Evolutionary conservation across 2,113 vertebrate genomes (phyloP), one percentile per base, ranked within the genome.

Genomic region (Anoplopoma fimbria): DNA sequence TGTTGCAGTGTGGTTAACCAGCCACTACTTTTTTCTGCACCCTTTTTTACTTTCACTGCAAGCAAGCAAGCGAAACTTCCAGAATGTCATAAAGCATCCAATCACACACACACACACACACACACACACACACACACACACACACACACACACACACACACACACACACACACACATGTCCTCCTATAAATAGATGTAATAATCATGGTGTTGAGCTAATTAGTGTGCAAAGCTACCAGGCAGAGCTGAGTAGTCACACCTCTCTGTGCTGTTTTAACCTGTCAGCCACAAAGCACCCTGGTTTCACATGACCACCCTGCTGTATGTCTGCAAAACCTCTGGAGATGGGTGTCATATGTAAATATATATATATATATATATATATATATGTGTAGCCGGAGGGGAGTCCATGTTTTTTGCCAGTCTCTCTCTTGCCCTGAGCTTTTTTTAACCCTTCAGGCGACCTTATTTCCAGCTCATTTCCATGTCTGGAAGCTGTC

Each of bases 351-450:
- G 47, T 84, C 84, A 82, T 2, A 23, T 51, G 23, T 51, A 49
- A 21, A 49, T 49, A 49, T 47, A 47, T 47, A 47, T 47, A 47
- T 19, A 17, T 55, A n/a, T n/a, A n/a, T n/a, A n/a, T n/a, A n/a
- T n/a, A n/a, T n/a, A 4, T 55, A 79, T 67, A 77, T 81, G 77
- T 60, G 40, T 73, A 87, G 89, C 89, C 62, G 85, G 90, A 79
- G 42, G n/a, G 83, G 91, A 90, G 63, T 86, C 92, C 90, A 81
- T 91, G 79, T 87, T 89, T 82, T 57, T 36, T 79, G 78, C 72
- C 81, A 71, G 60, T 25, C 65, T 53, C 34, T 53, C 5, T 42
- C n/a, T 25, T 36, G 49, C 27, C 23, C 13, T 49, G 34, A 57
- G 63, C 71, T 53, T 58, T 81, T 63, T 31, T 72, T 67, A 83